Conservation (phyloP, 2,113 vertebrate genomes). For the Grantiella picta region DNA sequence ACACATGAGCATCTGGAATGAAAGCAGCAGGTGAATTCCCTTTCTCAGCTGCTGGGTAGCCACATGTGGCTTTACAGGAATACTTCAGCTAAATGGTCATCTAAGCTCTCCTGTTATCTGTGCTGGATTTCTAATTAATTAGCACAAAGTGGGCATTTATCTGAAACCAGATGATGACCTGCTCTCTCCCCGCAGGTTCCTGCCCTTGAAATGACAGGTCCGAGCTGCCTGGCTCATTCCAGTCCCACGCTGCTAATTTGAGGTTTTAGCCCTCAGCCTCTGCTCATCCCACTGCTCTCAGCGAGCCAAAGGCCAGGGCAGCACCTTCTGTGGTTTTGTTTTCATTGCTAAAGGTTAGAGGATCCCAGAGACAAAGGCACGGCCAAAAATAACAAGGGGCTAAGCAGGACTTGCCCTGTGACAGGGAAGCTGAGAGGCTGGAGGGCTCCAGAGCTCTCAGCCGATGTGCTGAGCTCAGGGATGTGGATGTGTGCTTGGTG, state of each 20-base stretch:
- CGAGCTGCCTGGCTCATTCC: neutral
- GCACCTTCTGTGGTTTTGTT: conserved; percentile 14
- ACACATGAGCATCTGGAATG: neutral
- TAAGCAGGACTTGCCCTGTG: neutral
- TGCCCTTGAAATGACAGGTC: neutral
- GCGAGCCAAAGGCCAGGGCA: neutral
- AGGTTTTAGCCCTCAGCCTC: neutral
- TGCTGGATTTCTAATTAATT: conserved; percentile 9
- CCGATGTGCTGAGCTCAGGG: neutral
- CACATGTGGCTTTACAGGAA: neutral
- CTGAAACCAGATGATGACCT: neutral
- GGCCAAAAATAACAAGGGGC: conserved; percentile 24
- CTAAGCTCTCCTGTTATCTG: neutral
- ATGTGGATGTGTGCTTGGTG: neutral
- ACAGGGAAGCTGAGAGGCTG: neutral
- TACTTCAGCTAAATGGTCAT: neutral
- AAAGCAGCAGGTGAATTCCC: neutral
- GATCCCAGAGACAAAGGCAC: conserved; percentile 23
- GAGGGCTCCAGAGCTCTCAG: rapidly evolving
- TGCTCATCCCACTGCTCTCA: neutral
- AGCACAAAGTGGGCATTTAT: neutral
- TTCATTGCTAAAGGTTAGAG: conserved; percentile 9
- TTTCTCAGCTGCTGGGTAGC: neutral
- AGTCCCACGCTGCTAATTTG: neutral
- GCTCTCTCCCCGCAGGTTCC: neutral